Conservation (phyloP, 1,140 invertebrate genomes). For the Drosophila nikananu region DNA sequence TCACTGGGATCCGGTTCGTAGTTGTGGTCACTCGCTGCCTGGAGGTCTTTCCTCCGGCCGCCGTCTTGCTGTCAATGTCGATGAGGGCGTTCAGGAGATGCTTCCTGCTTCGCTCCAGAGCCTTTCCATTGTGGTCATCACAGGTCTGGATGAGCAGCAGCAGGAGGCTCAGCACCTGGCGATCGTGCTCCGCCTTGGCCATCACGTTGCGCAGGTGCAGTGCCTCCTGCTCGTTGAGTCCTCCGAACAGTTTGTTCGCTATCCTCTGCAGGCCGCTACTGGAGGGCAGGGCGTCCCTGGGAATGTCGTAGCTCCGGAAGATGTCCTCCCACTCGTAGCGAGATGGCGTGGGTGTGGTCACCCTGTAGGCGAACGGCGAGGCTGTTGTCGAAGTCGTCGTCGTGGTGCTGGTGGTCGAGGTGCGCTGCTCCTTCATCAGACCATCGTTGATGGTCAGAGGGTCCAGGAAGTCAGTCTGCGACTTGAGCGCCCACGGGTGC, state of each 20-base stretch:
- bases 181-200: slow-evolving; percentile 92
- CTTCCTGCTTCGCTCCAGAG: slow-evolving; percentile 88
- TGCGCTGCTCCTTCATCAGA: slow-evolving; percentile 85
- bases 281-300: slow-evolving; percentile 72
- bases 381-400: slow-evolving; percentile 53
- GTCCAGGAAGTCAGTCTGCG: slow-evolving; percentile 86
- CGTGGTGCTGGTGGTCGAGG: slow-evolving; percentile 51
- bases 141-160: slow-evolving; percentile 91
- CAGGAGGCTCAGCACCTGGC: slow-evolving; percentile 90
- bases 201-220: slow-evolving; percentile 91
- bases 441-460: slow-evolving; percentile 90
- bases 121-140: slow-evolving; percentile 89
- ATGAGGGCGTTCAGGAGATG: slow-evolving; percentile 89
- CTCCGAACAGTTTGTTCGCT: slow-evolving; percentile 90
- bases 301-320: slow-evolving; percentile 77
- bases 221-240: slow-evolving; percentile 90
- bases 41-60: slow-evolving; percentile 73
- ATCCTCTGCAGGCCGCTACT: slow-evolving; percentile 87
- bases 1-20: slow-evolving; percentile 70
- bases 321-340: slow-evolving; percentile 78
- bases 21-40: slow-evolving; percentile 67
- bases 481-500: slow-evolving; percentile 73
- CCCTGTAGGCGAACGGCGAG: slow-evolving; percentile 57
- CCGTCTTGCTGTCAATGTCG: slow-evolving; percentile 85
- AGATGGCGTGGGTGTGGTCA: slow-evolving; percentile 26